Base-by-base conservation (phyloP, 2,797 vertebrate genomes). In the Lophotriccus pileatus region DNA sequence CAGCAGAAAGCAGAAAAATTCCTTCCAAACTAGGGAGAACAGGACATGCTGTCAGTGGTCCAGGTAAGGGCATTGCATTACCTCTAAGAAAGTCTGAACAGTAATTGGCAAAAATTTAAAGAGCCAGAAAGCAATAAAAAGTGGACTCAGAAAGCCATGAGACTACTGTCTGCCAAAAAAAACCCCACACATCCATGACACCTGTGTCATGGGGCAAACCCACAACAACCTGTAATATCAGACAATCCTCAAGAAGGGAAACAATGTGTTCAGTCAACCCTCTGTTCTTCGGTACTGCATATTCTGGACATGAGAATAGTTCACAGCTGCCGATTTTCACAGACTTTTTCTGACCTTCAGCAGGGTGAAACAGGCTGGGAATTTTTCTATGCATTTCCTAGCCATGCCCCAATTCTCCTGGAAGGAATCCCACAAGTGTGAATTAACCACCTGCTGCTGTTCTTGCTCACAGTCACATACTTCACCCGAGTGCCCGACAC, bases 401-500 rank as follows among this genome's bases (percentile, higher is more conserved):
- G 28, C 23, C 21, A 10, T 55, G 36, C 9, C 47, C 25, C 52
- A 50, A 0, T 78, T 74, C 64, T 62, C 9, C 7, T 36, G 59
- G 68, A 64, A 88, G 60, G 39, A 83, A 74, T 55, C 55, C 25
- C 50, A 46, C 3, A 9, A 34, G 27, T 7, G 37, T 27, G 83
- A 50, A 66, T 58, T 60, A 87, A 62, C 44, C 24, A 46, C 46
- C 67, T 87, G 28, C 55, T 53, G 22, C 28, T 70, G 34, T 21
- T 89, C 68, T 43, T 62, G n/a, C 70, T 62, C 30, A 7, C 34
- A 74, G 25, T 14, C 41, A 15, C 12, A 4, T n/a, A 10, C n/a
- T 52, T 44, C 52, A 64, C 14, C 39, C 12, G n/a, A n/a, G 46
- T 0, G 0, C 59, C 63, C 41, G 50, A 41, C 3, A 4, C 46